Percentiles rank a stretch among this genome's conserved stretches.
phyloP scores from a whole-genome alignment of 2,113 vertebrate species.

The Columbina picui region DNA sequence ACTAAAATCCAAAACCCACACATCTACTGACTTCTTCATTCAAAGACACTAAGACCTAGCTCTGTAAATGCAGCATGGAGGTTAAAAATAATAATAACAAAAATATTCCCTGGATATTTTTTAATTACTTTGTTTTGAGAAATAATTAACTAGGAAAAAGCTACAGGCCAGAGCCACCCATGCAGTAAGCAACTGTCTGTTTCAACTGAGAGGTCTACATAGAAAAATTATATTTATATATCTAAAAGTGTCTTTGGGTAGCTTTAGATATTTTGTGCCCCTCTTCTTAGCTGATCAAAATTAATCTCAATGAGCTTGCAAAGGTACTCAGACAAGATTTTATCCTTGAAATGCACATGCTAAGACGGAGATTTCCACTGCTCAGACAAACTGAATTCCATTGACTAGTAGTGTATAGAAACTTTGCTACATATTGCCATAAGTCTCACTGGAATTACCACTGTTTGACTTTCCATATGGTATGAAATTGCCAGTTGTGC shows the following conservation, averaged over 20 bases:
- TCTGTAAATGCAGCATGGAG: neutral
- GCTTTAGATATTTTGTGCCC: neutral
- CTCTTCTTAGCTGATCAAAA: neutral
- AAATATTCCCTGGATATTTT: neutral
- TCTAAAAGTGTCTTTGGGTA: neutral
- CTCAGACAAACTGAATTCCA: neutral
- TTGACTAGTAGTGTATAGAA: neutral
- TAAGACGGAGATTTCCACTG: neutral
- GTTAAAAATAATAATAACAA: neutral
- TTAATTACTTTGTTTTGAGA: neutral
- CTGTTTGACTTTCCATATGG: neutral
- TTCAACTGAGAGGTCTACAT: neutral
- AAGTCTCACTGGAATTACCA: neutral
- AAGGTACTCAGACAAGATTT: neutral
- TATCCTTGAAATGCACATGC: neutral
- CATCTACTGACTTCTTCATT: neutral
- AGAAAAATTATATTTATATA: neutral
- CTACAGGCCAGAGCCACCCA: neutral
- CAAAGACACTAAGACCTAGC: neutral
- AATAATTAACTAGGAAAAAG: neutral
- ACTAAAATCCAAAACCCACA: neutral
- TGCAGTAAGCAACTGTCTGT: rapidly evolving
- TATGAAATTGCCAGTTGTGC: neutral
- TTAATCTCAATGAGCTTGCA: neutral
- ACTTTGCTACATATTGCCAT: neutral